Base-by-base conservation (phyloP, 92 coral and sea anemone species). In the Heliopora coerulea region DNA sequence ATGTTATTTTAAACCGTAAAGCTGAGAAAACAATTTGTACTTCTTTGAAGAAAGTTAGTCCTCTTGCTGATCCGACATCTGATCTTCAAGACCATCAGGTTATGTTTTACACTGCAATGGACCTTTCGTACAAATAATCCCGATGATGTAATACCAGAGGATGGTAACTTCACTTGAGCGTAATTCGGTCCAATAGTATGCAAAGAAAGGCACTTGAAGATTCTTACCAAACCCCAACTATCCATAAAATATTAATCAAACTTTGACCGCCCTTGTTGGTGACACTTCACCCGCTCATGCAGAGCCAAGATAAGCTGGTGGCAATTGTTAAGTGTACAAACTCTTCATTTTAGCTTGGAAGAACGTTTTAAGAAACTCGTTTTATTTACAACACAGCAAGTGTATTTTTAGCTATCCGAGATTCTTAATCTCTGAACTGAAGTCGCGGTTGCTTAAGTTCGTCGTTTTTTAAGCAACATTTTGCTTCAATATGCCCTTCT, bases 271-370 rank as follows among this genome's bases (percentile, higher is more conserved):
- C 27, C 23, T 8, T 11, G 30, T 59, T 46, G n/a, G 26, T 39
- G 2, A 30, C 48, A 4, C 20, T 54, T 14, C 57, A 10, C 49
- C 33, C 74, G 74, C 59, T 67, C 74, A 67, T 44, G 74, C 74
- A 67, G 41, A 15, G 56, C 74, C 18, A 11, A 1, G 26, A 20
- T 27, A 6, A 46, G 15, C 56, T 67, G 74, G 74, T 67, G 74
- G 74, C 74, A 44, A 49, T 3, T 4, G 17, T n/a, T n/a, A n/a
- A n/a, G n/a, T n/a, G n/a, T n/a, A n/a, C n/a, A n/a, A n/a, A n/a
- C n/a, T n/a, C n/a, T n/a, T n/a, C n/a, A n/a, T n/a, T n/a, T n/a
- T n/a, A n/a, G n/a, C n/a, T n/a, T n/a, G n/a, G n/a, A n/a, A n/a
- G n/a, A n/a, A n/a, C n/a, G 42, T 37, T 37, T 37, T 37, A 37